Evolutionary conservation across 2,797 vertebrate genomes (phyloP), one percentile per base, ranked within the genome.

Genomic region (Crocidura indochinensis): DNA sequence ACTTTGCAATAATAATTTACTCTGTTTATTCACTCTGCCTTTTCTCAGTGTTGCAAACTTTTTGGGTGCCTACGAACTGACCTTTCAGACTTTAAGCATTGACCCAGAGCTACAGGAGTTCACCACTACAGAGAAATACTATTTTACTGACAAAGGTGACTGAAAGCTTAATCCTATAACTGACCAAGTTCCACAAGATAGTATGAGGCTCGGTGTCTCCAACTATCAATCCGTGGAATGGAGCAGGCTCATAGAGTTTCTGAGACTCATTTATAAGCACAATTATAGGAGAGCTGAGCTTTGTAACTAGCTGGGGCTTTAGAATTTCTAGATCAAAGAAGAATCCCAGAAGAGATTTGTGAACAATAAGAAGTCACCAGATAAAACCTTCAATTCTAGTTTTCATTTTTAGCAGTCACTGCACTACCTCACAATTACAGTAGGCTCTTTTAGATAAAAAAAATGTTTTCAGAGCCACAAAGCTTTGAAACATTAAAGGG

Each of bases 401-500:
- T 84, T 88, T 93, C 29, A 60, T 76, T 95, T 89, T 87, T 90
- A 89, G 68, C 26, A 85, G 47, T n/a, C 67, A 27, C 53, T 86
- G 67, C 8, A 65, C 83, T 93, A 78, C n/a, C 46, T 82, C 85
- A 65, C 65, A 64, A 29, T 88, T 73, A 11, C 22, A 85, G 60
- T 24, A 15, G 7, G 17, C n/a, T 60, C 68, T n/a, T 73, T 72
- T 85, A 24, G 9, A 51, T 85, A 24, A 8, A 51, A 74, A 10
- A 87, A 87, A 86, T 47, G 22, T 94, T 92, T 93, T 75, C 64
- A 84, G 93, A 90, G 24, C 47, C 10, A 51, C 77, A 81, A 51
- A 91, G 29, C n/a, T 94, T 94, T 90, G 73, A 93, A 90, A 94
- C 88, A 88, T 80, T 93, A 78, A 90, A 92, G 81, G 90, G 84